Conservation (phyloP, 1,140 invertebrate genomes). For the Drosophila orosa region DNA sequence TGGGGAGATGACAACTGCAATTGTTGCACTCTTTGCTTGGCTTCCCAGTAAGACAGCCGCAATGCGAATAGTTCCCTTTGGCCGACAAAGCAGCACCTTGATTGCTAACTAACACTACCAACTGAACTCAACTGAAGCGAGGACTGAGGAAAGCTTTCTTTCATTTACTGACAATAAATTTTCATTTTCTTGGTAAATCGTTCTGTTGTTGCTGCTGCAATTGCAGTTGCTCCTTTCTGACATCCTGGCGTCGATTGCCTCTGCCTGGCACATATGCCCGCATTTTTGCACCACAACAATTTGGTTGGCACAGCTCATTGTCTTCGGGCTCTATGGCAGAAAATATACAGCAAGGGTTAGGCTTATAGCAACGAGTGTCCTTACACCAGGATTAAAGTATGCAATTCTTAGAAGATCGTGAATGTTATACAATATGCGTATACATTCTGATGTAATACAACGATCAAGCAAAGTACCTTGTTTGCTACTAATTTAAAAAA, state of each 20-base stretch:
- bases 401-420: not conserved
- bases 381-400: too few species aligned
- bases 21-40: constrained; percentile 45
- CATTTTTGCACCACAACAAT: constrained; percentile 83
- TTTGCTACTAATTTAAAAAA: not conserved
- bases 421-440: not conserved
- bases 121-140: constrained; percentile 31
- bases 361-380: not conserved
- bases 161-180: constrained; percentile 84
- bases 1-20: constrained; percentile 53
- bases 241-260: constrained; percentile 71
- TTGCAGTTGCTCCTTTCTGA: constrained; percentile 53
- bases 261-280: constrained; percentile 73
- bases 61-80: constrained; percentile 48
- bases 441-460: not conserved
- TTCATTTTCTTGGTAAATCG: constrained; percentile 83
- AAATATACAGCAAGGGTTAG: constrained; percentile 2
- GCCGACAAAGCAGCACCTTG: constrained; percentile 55
- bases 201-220: constrained; percentile 37
- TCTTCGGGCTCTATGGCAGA: constrained; percentile 45
- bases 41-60: constrained; percentile 54
- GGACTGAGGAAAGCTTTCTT: constrained; percentile 62
- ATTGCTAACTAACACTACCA: constrained; percentile 47
- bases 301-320: constrained; percentile 79
- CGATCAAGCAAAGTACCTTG: not conserved